Evolutionary conservation across 1,140 invertebrate genomes (phyloP).

Genomic region (Gonioctena quinquepunctata): DNA sequence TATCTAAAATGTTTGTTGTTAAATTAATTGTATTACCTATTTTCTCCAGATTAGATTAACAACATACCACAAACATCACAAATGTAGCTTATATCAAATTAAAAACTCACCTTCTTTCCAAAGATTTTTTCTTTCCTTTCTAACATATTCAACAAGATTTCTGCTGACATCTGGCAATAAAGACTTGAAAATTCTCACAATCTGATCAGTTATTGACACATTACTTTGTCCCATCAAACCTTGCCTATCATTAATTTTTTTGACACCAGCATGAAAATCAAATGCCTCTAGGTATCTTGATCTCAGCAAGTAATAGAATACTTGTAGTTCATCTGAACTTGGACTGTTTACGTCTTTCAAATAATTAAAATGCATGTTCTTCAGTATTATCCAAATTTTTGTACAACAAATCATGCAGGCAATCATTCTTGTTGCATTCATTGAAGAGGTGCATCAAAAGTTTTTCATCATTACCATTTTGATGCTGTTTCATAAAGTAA

Average conservation of each 20-base stretch:
- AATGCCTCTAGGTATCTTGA: conserved; percentile 49
- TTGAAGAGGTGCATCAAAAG: conserved; percentile 41
- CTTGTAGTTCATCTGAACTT: conserved; percentile 38
- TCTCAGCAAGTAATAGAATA: conserved; percentile 46
- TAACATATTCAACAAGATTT: conserved; percentile 37
- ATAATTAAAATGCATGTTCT: conserved; percentile 47
- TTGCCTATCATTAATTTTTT: conserved; percentile 25
- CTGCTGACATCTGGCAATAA: conserved; percentile 39
- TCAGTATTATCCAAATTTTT: conserved; percentile 35
- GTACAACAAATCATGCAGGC: conserved; percentile 32
- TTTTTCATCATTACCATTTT: conserved; percentile 20
- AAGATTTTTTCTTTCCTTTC: conserved; percentile 35
- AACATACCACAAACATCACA: not conserved
- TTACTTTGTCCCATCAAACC: conserved; percentile 37
- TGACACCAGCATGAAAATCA: conserved; percentile 25
- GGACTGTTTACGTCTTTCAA: conserved; percentile 32
- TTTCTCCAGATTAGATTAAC: too few relatives aligned
- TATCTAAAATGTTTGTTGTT: too few relatives aligned
- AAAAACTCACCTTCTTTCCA: conserved; percentile 35
- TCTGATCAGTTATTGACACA: conserved; percentile 31
- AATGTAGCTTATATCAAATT: not conserved
- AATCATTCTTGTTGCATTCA: conserved; percentile 42
- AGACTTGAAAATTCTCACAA: conserved; percentile 37
- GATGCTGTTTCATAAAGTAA: conserved; percentile 39
- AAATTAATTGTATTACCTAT: too few relatives aligned